Evolutionary conservation across 1,140 invertebrate species (phyloP), one percentile per base, ranked within the genome.

Genomic region (Ruditapes philippinarum): DNA sequence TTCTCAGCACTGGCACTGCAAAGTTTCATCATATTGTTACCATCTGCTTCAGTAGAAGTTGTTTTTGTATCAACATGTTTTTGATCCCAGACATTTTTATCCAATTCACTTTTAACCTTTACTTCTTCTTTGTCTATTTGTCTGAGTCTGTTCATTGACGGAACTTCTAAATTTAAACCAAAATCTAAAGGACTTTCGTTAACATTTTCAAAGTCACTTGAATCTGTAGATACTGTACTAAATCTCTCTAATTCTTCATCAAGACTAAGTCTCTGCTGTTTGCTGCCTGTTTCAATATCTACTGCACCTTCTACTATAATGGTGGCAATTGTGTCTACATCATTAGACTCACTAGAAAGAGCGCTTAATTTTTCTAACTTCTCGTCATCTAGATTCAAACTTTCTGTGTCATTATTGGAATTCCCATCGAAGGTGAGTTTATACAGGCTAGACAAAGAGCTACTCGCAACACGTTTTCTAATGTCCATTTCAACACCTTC

Each of bases 141-240:
- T 3, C 25, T 2, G 25, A 33, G n/a, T 78, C 42, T 45, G 42
- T 78, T 40, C 22, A 70, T 11, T 38, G 65, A 38, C 14, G 33
- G 65, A 70, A 70, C 65, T 38, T 19, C 17, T 70, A 70, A 38
- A 38, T 36, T 38, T 17, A 33, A 19, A 19, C 65, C 36, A 40
- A 19, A 70, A 36, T 78, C 25, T 3, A 19, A 11, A 19, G 36
- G 9, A 14, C 65, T 17, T 62, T 62, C 33, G 7, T 38, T 31
- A 33, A 28, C 0, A 62, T 11, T 28, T 38, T 81, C 62, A 38
- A 84, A 84, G 33, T 84, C 82, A 33, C 65, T 40, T 33, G 82
- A 84, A 40, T 84, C 82, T 5, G 82, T 84, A 51, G 82, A 84
- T 33, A 84, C 22, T 51, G 62, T 84, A 14, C 68, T 84, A 40